These are phyloP conservation scores for Dendroctonus valens DNA, from an alignment of 1,140 invertebrate genomes.

Conservation along the genomic window DNA sequence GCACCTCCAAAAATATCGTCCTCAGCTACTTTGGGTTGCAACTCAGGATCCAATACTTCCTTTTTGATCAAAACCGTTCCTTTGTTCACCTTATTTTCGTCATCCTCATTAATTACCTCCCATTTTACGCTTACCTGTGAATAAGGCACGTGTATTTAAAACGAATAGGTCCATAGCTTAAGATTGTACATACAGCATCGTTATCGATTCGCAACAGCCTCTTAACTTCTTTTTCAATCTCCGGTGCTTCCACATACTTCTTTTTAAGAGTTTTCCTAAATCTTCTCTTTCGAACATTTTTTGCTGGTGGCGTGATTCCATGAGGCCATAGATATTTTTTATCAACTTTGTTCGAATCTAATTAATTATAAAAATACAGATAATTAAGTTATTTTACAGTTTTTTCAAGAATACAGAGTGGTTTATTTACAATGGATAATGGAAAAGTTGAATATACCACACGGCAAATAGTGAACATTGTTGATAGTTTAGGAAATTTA, in stretches of 20 bases:
- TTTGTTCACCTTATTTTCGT: conserved; percentile 65
- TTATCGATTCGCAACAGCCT: conserved; percentile 87
- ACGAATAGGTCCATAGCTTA: not conserved
- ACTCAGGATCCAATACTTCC: conserved; percentile 54
- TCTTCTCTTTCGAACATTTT: conserved; percentile 89
- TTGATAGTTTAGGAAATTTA: too few species aligned
- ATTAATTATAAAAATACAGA: not conserved
- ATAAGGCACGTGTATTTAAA: too few species aligned
- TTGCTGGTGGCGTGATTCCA: conserved; percentile 90
- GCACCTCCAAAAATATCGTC: conserved; percentile 88
- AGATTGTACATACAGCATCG: conserved; percentile 67
- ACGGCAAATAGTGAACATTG: too few species aligned
- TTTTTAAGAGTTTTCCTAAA: conserved; percentile 96
- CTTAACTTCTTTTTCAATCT: conserved; percentile 97
- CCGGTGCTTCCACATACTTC: conserved; percentile 95
- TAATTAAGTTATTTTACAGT: too few species aligned
- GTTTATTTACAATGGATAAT: too few species aligned
- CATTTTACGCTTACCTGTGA: conserved; percentile 69
- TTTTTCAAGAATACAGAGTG: too few species aligned
- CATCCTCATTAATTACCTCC: conserved; percentile 92
- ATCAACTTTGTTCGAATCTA: conserved; percentile 85
- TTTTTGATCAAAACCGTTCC: conserved; percentile 58
- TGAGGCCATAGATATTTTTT: conserved; percentile 94
- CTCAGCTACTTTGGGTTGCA: conserved; percentile 55
- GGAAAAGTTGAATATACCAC: too few species aligned